Base-by-base conservation (phyloP, 2,797 vertebrate genomes). In the Zalophus californianus region DNA sequence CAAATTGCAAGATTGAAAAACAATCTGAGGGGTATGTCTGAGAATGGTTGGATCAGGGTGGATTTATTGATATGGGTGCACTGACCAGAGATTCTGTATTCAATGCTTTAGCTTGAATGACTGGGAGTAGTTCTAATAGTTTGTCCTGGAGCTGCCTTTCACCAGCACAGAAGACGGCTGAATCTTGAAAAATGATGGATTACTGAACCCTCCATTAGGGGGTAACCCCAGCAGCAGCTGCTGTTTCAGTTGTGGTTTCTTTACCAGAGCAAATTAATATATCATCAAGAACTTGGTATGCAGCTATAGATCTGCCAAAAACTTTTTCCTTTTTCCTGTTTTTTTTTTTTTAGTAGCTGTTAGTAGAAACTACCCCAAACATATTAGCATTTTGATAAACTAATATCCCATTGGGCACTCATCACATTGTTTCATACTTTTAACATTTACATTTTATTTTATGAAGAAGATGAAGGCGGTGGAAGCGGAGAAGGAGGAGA, bases 371-470 rank as follows among this genome's bases (percentile, higher is more conserved):
- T 64, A 52, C 60, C 44, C 41, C 32, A 58, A 50, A 86, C 35
- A 35, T 32, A 50, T 35, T 75, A 70, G 5, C 18, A n/a, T 84
- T 92, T 83, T 94, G 88, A 92, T 54, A 83, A 86, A 83, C 20
- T 5, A 82, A 38, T n/a, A 92, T 52, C 64, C 54, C 86, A 10
- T 27, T 72, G 38, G 44, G 48, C 29, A 58, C 3, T 52, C 2
- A 66, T 23, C 18, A 78, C n/a, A 66, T 70, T 77, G 52, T 38
- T 41, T 12, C 12, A 41, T 70, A 54, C 35, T 68, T 90, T 50
- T 58, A 60, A 86, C 1, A 56, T 72, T 85, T 94, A n/a, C 29
- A 29, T 41, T 94, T 92, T 86, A 52, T 86, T 73, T 86, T 86
- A 54, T 86, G 60, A 80, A 89, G 64, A 54, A 86, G 50, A 23